Evolutionary conservation across 2,113 vertebrate genomes (phyloP), one percentile per base, ranked within the genome.

Genomic region (Progne subis): DNA sequence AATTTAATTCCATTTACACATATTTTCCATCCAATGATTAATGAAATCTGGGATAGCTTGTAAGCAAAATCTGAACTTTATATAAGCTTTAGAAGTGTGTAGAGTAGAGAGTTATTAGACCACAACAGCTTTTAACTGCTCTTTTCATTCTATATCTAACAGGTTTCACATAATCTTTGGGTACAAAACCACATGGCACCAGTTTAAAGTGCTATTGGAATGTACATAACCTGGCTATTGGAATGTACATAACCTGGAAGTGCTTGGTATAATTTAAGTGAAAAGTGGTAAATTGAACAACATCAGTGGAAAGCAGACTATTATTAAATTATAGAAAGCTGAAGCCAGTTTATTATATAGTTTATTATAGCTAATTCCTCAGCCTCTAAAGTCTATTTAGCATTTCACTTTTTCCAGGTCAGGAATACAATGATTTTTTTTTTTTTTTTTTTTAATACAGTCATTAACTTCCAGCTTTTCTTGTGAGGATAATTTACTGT

Each of bases 1-100:
- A 57, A 97, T 96, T 97, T 97, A 95, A 98, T 98, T 97, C 86
- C 61, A 88, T 97, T 98, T 97, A 95, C 90, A 98, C 97, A 94
- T 95, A 96, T 97, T 97, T 97, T 95, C 56, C 21, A 84, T 37
- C 34, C 74, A 91, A 56, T 95, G 94, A 97, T 92, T 83, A 95
- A 96, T 93, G 77, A 69, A 68, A 34, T 93, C 74, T 57, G 52
- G 65, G 79, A 82, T 68, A 77, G 46, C 49, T 82, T 63, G 86
- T 89, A 96, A 96, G 86, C 55, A 96, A 86, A 86, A 90, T 81
- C 61, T 91, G 67, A 96, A 93, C 64, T 86, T 90, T 50, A 86
- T 95, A 94, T 77, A 94, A 94, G 67, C 29, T 72, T 82, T 39
- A 81, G 49, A 91, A 63, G 15, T n/a, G 12, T 50, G 44, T 19